Percentiles rank a stretch among this genome's conserved stretches.
These are phyloP conservation scores for Mormyrops attenuatus DNA, from an alignment of 2,797 vertebrate species.

Conservation along the genomic window DNA sequence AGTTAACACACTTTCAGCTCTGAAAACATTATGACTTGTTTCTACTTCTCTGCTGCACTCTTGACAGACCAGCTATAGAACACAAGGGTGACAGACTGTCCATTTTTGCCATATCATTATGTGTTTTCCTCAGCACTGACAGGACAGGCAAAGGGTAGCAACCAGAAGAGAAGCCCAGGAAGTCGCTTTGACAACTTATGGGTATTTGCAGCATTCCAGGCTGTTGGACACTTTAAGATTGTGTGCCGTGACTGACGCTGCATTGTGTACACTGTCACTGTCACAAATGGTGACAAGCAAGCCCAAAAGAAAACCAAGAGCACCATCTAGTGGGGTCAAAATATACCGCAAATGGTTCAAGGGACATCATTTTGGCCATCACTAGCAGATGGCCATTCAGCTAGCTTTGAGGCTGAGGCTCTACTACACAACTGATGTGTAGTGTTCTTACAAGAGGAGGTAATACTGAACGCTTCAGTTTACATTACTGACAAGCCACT, in stretches of 20 bases:
- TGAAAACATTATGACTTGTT: too few relatives aligned
- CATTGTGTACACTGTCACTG: not conserved
- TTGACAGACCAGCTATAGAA: too few relatives aligned
- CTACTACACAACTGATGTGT: not conserved
- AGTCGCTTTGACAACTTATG: too few relatives aligned
- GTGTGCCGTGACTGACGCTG: too few relatives aligned
- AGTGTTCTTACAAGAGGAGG: not conserved
- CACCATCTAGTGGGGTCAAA: not conserved
- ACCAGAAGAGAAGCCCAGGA: not conserved
- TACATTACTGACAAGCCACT: not conserved
- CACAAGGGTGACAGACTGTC: too few relatives aligned
- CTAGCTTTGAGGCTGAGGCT: not conserved
- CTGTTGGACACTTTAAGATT: not conserved
- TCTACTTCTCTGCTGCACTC: too few relatives aligned
- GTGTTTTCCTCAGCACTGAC: not conserved
- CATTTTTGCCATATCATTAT: too few relatives aligned
- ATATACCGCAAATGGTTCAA: not conserved
- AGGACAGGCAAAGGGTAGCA: not conserved
- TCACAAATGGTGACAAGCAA: not conserved
- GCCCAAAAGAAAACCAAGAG: not conserved
- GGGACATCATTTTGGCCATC: not conserved
- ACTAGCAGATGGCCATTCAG: not conserved
- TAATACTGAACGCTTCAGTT: not conserved
- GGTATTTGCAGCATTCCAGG: too few relatives aligned
- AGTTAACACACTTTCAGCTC: too few relatives aligned